Evolutionary conservation across 2,888 invertebrate genomes (phyloP), one percentile per base, ranked within the genome.

Genomic region (Trimorus sp.): DNA sequence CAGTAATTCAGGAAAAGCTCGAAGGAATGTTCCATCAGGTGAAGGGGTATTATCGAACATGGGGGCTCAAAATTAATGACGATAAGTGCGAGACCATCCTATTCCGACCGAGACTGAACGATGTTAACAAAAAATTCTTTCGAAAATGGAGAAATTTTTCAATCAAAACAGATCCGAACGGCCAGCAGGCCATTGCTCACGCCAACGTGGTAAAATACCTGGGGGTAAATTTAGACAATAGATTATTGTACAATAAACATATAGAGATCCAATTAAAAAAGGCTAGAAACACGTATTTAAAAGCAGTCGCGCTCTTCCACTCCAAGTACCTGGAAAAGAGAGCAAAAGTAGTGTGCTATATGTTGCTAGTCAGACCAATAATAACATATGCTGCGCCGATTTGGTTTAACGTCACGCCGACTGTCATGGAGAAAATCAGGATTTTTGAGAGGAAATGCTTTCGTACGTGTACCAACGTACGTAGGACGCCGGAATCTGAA

Each of bases 151-250:
- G 73, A 9, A 42, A 75, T 0, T 83, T 82, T 11, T 11, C 51
- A 40, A 71, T 71, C 5, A 11, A 78, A 14, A 38, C 37, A 36
- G 51, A n/a, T 1, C 38, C 11, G 15, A 11, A 73, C 2, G n/a
- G 11, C 6, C 8, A 38, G 4, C 26, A 26, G 26, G 4, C 26
- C 26, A 49, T 42, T 7, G 9, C 15, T 15, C 81, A 84, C 26
- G 83, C 70, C 26, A 62, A 45, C 0, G 5, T 16, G 4, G 85
- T 84, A 0, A 85, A 82, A 84, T 84, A 86, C 54, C 62, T 84
- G 5, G 84, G 84, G 0, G 40, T 86, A 5, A 5, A 81, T 6
- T 11, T 84, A 0, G 84, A 86, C 16, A 58, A 82, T 6, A 68
- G 49, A 16, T 16, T 85, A 0, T 76, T 59, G 8, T 77, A 69